Base-by-base conservation (phyloP, 2,113 vertebrate genomes). In the Progne subis region DNA sequence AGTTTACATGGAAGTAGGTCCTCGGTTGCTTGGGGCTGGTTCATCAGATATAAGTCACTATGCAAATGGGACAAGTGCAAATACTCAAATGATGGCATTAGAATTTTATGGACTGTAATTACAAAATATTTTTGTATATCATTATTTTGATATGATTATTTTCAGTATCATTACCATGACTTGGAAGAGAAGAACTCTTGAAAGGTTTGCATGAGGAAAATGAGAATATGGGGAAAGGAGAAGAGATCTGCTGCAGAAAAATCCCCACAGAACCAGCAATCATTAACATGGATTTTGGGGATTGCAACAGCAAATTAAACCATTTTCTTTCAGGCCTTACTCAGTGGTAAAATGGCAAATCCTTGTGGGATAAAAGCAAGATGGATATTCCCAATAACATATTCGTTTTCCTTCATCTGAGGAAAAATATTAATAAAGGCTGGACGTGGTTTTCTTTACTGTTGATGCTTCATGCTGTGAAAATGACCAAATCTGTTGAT, bases 1-100 rank as follows among this genome's bases (percentile, higher is more conserved):
- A 80, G 61, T 88, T 95, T 60, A 41, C 90, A 76, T 88, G 82
- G 82, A 95, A 95, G 75, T 76, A 96, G 79, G 88, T 65, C 86
- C 75, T 53, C 57, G 9, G 14, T 94, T 23, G 79, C 90, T 95
- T 24, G 75, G 72, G 90, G 90, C n/a, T 85, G 61, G n/a, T 53
- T 88, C 65, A 82, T 85, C 41, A 93, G 61, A 85, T 52, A 18
- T 12, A 95, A 94, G 88, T 25, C 82, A 79, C 21, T 44, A 93
- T 72, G 88, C 75, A 90, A 93, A 96, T 79, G 49, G 67, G 69
- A 50, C 50, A 46, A 85, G 18, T 41, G 46, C 46, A 69, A 90
- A 57, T 10, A 12, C 57, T 88, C 28, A 44, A 61, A 79, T 61
- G 39, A 56, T 32, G 17, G 24, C 82, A 88, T 72, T 88, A 65